Conservation (phyloP, 1,140 invertebrate species). For the Manduca sexta region DNA sequence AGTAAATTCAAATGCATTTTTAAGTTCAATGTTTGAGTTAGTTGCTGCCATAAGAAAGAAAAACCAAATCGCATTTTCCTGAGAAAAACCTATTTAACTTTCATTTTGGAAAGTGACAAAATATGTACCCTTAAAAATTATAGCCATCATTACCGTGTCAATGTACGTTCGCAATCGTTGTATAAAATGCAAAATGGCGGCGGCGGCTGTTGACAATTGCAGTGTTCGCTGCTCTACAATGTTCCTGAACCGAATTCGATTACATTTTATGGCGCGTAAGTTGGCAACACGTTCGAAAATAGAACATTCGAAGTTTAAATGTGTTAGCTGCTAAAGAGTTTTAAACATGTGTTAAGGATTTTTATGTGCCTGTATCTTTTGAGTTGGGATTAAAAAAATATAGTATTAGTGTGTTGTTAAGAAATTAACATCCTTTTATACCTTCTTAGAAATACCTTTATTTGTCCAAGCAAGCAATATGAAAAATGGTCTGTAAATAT, state of each 20-base stretch:
- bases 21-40: too few relatives aligned
- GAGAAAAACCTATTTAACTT: too few relatives aligned
- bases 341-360: constrained; percentile 8
- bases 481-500: too few relatives aligned
- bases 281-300: constrained; percentile 25
- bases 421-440: too few relatives aligned
- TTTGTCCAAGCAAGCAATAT: too few relatives aligned
- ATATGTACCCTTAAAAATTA: constrained; percentile 19
- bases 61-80: too few relatives aligned
- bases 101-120: too few relatives aligned
- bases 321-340: constrained; percentile 11
- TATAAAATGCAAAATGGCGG: constrained; percentile 30
- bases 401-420: too few relatives aligned
- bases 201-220: constrained; percentile 35
- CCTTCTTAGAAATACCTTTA: too few relatives aligned
- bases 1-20: too few relatives aligned
- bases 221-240: constrained; percentile 7
- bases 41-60: too few relatives aligned
- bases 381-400: too few relatives aligned
- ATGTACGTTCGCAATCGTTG: constrained; percentile 18
- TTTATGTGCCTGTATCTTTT: constrained; percentile 8
- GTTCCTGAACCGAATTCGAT: constrained; percentile 38
- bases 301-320: constrained; percentile 25
- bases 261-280: constrained; percentile 32
- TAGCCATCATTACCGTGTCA: constrained; percentile 23